Evolutionary conservation across 2,797 vertebrate genomes (phyloP).

Genomic region (Aldrovandia affinis): DNA sequence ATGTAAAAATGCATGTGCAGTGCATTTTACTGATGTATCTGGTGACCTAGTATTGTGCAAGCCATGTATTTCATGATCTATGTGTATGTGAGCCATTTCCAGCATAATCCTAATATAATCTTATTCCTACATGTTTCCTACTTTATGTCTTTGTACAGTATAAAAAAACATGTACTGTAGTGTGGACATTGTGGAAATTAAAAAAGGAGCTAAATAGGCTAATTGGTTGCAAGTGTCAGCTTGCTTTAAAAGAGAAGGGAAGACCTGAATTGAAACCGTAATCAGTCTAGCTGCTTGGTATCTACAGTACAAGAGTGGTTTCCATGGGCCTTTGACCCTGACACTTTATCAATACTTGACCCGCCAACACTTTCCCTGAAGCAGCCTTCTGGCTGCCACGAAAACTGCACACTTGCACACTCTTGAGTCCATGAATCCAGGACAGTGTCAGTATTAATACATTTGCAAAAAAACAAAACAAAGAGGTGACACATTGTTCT

Average conservation of each 20-base stretch:
- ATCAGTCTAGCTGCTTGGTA: not conserved
- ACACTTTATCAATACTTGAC: slow-evolving; percentile 3
- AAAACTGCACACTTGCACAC: slow-evolving; percentile 18
- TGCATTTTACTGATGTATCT: no score
- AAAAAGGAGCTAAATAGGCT: not conserved
- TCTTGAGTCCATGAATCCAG: slow-evolving; percentile 11
- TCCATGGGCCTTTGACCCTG: not conserved
- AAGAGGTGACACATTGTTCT: slow-evolving; percentile 22
- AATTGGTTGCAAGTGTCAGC: not conserved
- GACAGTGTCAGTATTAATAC: not conserved
- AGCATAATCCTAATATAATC: not conserved
- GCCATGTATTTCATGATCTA: slow-evolving; percentile 20
- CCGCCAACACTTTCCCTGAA: not conserved
- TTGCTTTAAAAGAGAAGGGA: not conserved
- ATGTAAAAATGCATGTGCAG: no score
- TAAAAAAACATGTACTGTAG: no score
- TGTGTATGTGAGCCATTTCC: not conserved
- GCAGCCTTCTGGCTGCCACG: not conserved
- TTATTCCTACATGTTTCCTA: not conserved
- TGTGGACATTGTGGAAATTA: not conserved
- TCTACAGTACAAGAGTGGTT: not conserved
- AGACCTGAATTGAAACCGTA: not conserved
- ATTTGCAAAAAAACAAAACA: not conserved
- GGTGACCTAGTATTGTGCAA: slow-evolving; percentile 38
- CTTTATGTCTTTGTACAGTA: no score